Evolutionary conservation across 23 tunicate species (phyloP), one percentile per base, ranked within the genome.

Genomic region (Ascidia mentula): DNA sequence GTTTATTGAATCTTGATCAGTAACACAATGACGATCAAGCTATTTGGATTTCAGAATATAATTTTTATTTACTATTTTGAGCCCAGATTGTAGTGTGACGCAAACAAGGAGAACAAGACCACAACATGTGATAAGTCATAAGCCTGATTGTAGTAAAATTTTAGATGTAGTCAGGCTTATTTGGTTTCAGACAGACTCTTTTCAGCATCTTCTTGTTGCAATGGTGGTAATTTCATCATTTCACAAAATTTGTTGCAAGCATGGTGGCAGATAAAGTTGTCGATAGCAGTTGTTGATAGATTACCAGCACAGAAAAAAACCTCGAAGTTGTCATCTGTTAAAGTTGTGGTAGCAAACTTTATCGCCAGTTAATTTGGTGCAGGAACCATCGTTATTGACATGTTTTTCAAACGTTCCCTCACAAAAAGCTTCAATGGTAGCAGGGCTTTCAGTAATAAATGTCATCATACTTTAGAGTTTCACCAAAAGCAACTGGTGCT

Each of bases 361-460:
- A 12, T 71, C 13, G 8, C 6, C 38, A 34, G 74, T 71, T 34
- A 18, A 34, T 71, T 34, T 71, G 13, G 74, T 6, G 35, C 74
- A 71, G 39, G 74, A 7, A 36, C 74, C 74, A 71, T 71, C 74
- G 32, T 71, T 71, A 36, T 71, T 71, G 8, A 71, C 74, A 71
- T 71, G 13, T 18, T 71, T 71, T 34, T 5, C 13, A 71, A 71
- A 71, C 39, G 30, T 34, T 71, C 74, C 74, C 39, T 71, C 74
- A 71, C 74, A 71, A 71, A 71, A 71, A 34, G 74, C 74, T 71
- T 71, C 74, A 71, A 71, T 71, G 74, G 74, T 71, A 36, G 74
- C 74, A 71, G 74, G 74, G 39, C 13, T 71, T 9, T 18, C 74
- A 71, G 13, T 7, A 71, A 18, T 71, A 71, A 6, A 36, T 71